Percentiles rank a stretch among this genome's conserved stretches.
These are phyloP conservation scores for Drosophila melanica DNA, from an alignment of 1,140 invertebrate genomes.

Conservation along the genomic window DNA sequence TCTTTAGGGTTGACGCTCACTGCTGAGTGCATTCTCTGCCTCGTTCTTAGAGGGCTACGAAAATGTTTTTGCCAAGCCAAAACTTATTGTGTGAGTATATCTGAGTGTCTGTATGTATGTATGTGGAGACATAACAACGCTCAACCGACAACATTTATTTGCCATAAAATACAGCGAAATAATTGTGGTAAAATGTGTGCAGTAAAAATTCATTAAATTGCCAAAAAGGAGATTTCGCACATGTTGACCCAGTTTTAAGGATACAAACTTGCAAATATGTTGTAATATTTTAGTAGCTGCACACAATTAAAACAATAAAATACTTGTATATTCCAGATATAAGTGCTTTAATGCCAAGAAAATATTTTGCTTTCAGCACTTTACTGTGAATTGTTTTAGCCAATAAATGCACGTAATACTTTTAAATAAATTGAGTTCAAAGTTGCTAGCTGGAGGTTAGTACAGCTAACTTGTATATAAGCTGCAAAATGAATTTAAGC, in stretches of 20 bases:
- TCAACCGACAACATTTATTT: slow-evolving; percentile 32
- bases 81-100: neutral
- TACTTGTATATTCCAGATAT: slow-evolving; percentile 1
- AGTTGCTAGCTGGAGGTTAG: too few species aligned
- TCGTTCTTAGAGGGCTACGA: neutral
- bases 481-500: too few species aligned
- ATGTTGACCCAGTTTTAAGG: slow-evolving; percentile 30
- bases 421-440: too few species aligned
- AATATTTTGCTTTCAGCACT: neutral
- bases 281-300: slow-evolving; percentile 23
- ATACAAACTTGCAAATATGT: neutral
- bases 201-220: slow-evolving; percentile 49
- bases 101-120: slow-evolving; percentile 4
- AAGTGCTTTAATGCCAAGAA: neutral
- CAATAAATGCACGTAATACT: too few species aligned
- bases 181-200: slow-evolving; percentile 37
- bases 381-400: too few species aligned
- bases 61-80: neutral
- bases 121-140: slow-evolving; percentile 17
- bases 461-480: too few species aligned
- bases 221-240: slow-evolving; percentile 19
- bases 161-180: slow-evolving; percentile 45
- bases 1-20: neutral
- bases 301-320: slow-evolving; percentile 43
- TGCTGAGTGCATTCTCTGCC: slow-evolving; percentile 14